Conservation (phyloP, 2,888 invertebrate genomes). For the Isotomurus palustris region DNA sequence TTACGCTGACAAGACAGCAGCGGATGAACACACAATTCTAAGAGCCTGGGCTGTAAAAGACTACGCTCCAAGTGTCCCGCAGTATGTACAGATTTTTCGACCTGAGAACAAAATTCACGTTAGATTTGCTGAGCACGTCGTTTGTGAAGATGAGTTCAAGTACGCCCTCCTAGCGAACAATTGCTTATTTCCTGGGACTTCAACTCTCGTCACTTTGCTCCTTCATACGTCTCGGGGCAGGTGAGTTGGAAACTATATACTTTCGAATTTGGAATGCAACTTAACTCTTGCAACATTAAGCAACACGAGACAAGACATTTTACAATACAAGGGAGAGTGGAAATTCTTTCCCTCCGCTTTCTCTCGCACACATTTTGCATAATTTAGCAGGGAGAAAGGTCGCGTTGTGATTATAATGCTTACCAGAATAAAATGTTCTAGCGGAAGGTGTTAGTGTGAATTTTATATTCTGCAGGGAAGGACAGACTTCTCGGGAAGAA, state of each 20-base stretch:
- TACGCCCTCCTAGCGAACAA: conserved; percentile 97
- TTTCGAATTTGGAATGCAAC: no score
- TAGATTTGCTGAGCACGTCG: conserved; percentile 96
- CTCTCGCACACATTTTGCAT: background rate
- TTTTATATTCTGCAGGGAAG: conserved; percentile 62
- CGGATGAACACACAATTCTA: conserved; percentile 73
- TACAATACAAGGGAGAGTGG: no score
- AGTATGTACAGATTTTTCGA: conserved; percentile 96
- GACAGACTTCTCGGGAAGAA: conserved; percentile 90
- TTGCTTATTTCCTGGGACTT: conserved; percentile 96
- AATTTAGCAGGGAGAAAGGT: no score
- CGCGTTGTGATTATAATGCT: no score
- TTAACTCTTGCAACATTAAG: no score
- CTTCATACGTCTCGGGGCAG: conserved; percentile 96
- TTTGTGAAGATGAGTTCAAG: conserved; percentile 98
- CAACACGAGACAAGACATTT: no score
- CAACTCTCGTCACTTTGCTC: conserved; percentile 89
- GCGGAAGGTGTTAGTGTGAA: background rate
- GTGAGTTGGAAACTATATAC: conserved; percentile 61
- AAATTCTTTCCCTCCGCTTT: background rate
- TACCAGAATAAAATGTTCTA: no score
- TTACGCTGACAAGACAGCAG: conserved; percentile 93
- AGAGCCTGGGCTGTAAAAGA: conserved; percentile 98
- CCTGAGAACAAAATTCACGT: conserved; percentile 98
- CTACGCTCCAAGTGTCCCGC: conserved; percentile 80